Evolutionary conservation across 92 coral and sea anemone species (phyloP).

Genomic region (Porites evermanni): DNA sequence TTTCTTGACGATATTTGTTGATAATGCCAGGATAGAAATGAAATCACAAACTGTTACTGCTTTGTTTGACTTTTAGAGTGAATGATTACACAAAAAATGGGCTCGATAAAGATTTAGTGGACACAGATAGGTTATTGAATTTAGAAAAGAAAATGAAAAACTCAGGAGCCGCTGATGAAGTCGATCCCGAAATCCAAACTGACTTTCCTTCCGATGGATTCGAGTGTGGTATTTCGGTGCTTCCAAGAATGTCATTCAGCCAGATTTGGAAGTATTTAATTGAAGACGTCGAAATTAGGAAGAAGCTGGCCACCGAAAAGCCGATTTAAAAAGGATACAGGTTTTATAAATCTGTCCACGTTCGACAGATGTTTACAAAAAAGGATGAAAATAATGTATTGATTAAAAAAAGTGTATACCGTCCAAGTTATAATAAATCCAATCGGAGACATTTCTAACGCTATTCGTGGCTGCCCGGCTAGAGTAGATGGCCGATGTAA

Average conservation of each 20-base stretch:
- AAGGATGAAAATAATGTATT: constrained; percentile 43
- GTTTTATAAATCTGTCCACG: constrained; percentile 67
- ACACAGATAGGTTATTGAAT: constrained; percentile 60
- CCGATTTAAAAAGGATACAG: constrained; percentile 72
- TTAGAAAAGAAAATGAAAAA: constrained; percentile 43
- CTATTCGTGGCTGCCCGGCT: constrained; percentile 65
- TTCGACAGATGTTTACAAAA: constrained; percentile 31
- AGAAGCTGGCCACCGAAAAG: constrained; percentile 66
- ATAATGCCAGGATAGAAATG: too few relatives aligned
- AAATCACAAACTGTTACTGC: too few relatives aligned
- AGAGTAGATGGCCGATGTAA: constrained; percentile 65
- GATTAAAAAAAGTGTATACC: constrained; percentile 49
- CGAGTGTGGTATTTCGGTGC: constrained; percentile 37
- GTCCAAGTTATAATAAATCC: not conserved
- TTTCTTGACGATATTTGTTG: too few relatives aligned
- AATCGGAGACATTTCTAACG: constrained; percentile 50
- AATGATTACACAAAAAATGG: constrained; percentile 63
- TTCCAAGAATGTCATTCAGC: constrained; percentile 23
- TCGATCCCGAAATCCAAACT: not conserved
- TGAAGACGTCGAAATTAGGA: constrained; percentile 19
- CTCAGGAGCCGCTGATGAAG: constrained; percentile 49
- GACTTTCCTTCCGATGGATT: constrained; percentile 56
- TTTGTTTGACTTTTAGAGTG: constrained; percentile 37
- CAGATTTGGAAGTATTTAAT: constrained; percentile 56
- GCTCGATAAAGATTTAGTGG: constrained; percentile 35